phyloP scores from a whole-genome alignment of 2,888 invertebrate species.

The Ephialtes manifestator region DNA sequence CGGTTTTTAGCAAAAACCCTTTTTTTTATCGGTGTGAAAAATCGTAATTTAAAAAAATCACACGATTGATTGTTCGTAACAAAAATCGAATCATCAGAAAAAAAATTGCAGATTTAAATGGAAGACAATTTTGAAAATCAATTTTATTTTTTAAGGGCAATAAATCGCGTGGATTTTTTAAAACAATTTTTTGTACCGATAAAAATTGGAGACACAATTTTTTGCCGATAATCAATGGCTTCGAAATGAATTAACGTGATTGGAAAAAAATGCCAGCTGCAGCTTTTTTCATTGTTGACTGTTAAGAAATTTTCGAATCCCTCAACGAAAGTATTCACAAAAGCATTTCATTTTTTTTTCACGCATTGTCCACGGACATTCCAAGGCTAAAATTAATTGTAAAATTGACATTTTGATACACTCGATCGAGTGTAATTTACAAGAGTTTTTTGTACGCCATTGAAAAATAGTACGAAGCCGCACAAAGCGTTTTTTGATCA shows the following conservation, averaged over 20 bases:
- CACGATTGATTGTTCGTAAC: too few relatives aligned
- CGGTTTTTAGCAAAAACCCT: too few relatives aligned
- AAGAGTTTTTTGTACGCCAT: conserved; percentile 20
- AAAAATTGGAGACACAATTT: not conserved
- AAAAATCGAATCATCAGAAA: too few relatives aligned
- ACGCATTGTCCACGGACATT: conserved; percentile 22
- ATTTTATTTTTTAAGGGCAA: too few relatives aligned
- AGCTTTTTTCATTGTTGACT: conserved; percentile 12
- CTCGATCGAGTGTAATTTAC: conserved; percentile 29
- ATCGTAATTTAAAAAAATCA: too few relatives aligned
- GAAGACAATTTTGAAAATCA: too few relatives aligned
- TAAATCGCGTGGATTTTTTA: too few relatives aligned
- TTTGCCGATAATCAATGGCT: too few relatives aligned
- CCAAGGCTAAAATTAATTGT: not conserved
- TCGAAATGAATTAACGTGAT: not conserved
- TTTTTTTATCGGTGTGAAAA: too few relatives aligned
- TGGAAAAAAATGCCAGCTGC: not conserved
- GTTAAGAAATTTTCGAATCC: not conserved
- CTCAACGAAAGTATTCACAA: not conserved
- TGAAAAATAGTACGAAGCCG: conserved; percentile 18
- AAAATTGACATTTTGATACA: conserved; percentile 32
- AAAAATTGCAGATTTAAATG: too few relatives aligned
- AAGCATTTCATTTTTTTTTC: conserved; percentile 19
- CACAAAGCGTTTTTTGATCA: conserved; percentile 44
- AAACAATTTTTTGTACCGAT: not conserved